Percentiles rank a stretch among this genome's conserved stretches.
phyloP scores from a whole-genome alignment of 2,888 invertebrate genomes.

The Notocelia uddmanniana region DNA sequence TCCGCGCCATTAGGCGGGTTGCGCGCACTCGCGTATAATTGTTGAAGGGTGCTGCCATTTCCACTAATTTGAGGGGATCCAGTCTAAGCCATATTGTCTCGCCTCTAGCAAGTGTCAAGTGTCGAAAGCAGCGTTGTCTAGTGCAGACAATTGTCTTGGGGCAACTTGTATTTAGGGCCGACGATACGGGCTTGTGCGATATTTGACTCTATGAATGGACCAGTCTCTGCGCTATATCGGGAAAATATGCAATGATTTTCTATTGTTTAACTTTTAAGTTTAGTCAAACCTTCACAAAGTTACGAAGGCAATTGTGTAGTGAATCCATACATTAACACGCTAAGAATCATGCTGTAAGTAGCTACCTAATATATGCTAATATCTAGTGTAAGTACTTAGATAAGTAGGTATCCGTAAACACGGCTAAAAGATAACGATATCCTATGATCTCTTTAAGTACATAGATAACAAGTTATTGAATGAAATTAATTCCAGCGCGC shows the following conservation, averaged over 20 bases:
- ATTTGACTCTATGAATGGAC: background rate
- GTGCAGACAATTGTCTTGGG: slow-evolving; percentile 20
- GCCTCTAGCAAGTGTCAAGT: slow-evolving; percentile 69
- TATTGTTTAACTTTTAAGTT: background rate
- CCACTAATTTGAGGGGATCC: slow-evolving; percentile 75
- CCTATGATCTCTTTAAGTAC: slow-evolving; percentile 5
- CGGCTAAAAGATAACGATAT: slow-evolving; percentile 4
- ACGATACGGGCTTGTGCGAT: background rate
- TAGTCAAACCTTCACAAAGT: slow-evolving; percentile 14
- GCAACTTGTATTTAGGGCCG: slow-evolving; percentile 8
- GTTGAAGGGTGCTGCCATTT: slow-evolving; percentile 72
- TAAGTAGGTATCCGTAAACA: slow-evolving; percentile 7
- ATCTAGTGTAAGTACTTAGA: background rate
- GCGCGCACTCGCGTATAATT: slow-evolving; percentile 72
- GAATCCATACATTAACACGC: slow-evolving; percentile 13
- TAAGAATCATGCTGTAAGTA: slow-evolving; percentile 13
- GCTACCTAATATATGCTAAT: background rate
- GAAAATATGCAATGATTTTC: background rate
- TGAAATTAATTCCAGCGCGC: too few species aligned
- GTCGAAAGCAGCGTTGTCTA: slow-evolving; percentile 54
- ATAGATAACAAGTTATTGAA: background rate
- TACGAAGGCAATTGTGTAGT: slow-evolving; percentile 7
- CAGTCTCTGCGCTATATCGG: background rate
- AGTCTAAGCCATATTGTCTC: slow-evolving; percentile 66
- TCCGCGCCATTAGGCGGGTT: slow-evolving; percentile 76